These are phyloP conservation scores for Wasmannia auropunctata DNA, from an alignment of 1,140 invertebrate genomes.

Conservation along the genomic window DNA sequence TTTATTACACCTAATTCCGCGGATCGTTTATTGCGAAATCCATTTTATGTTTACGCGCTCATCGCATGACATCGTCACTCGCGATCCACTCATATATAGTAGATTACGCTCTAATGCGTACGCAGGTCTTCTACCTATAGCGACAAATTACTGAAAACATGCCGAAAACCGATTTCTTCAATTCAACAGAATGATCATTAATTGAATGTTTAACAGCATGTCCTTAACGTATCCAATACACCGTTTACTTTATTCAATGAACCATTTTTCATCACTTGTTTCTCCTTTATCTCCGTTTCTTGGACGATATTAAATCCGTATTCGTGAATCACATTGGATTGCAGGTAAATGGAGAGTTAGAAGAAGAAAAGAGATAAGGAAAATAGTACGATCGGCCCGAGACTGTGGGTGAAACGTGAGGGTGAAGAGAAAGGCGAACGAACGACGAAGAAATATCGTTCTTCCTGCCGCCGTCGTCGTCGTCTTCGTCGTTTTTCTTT, in stretches of 20 bases:
- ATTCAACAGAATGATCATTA: not conserved
- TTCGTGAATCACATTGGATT: slow-evolving; percentile 8
- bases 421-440: slow-evolving; percentile 19
- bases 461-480: slow-evolving; percentile 23
- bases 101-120: slow-evolving; percentile 9
- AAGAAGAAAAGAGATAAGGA: slow-evolving; percentile 1
- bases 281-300: not conserved
- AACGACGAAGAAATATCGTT: slow-evolving; percentile 58
- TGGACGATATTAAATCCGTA: slow-evolving; percentile 19
- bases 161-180: not conserved
- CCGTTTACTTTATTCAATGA: not conserved
- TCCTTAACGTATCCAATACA: not conserved
- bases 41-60: slow-evolving; percentile 37
- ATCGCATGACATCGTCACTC: slow-evolving; percentile 12
- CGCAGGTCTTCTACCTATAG: not conserved
- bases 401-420: not conserved
- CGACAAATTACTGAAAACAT: not conserved
- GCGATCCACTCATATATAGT: not conserved
- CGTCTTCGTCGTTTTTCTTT: slow-evolving; percentile 61
- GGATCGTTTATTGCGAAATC: slow-evolving; percentile 50
- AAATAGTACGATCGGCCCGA: not conserved
- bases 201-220: not conserved
- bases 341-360: slow-evolving; percentile 24
- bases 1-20: slow-evolving; percentile 54
- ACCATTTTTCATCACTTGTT: not conserved